Conservation (phyloP, 2,113 vertebrate genomes). For the Pelecanoides urinatrix region DNA sequence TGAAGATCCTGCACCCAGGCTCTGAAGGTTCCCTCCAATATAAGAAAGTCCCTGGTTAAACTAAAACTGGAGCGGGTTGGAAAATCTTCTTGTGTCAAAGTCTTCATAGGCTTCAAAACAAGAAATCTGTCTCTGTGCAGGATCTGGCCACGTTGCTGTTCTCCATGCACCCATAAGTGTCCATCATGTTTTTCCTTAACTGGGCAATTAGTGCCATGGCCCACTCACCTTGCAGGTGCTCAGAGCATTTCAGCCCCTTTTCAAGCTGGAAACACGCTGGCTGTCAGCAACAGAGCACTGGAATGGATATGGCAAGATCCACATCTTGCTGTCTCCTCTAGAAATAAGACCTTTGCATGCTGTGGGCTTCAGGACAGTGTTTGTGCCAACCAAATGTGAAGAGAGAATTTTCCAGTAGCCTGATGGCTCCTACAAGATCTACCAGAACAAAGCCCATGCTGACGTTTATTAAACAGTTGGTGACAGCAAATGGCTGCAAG, state of each 20-base stretch:
- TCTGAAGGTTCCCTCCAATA: not conserved
- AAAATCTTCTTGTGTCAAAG: not conserved
- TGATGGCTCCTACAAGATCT: not conserved
- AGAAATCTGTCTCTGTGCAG: not conserved
- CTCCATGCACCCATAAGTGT: not conserved
- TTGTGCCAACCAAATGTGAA: accelerated
- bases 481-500: not conserved
- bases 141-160: not conserved
- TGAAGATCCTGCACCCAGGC: not conserved
- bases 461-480: not conserved
- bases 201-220: not conserved
- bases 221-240: not conserved
- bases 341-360: accelerated
- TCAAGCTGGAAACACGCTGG: not conserved
- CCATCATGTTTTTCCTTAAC: not conserved
- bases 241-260: not conserved
- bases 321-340: not conserved
- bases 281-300: not conserved
- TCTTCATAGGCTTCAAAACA: not conserved
- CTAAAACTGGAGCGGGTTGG: not conserved
- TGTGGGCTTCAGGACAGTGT: accelerated
- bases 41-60: not conserved
- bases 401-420: not conserved
- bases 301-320: not conserved
- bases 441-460: not conserved